These are phyloP conservation scores for Mastigias papua DNA, from an alignment of 30 jellyfish, hydroid and myxozoan genomes.

Conservation along the genomic window DNA sequence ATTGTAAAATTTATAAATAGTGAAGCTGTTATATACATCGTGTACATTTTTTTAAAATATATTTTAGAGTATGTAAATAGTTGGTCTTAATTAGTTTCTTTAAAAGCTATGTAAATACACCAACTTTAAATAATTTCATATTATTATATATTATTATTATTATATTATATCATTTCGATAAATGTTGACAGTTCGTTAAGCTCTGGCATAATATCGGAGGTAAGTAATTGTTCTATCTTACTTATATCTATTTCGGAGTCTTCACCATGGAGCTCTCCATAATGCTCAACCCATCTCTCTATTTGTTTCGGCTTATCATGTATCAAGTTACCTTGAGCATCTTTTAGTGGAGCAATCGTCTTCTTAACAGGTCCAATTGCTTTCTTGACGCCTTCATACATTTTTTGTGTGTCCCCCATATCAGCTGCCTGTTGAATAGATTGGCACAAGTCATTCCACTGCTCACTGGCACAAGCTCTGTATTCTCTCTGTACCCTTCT, in stretches of 20 bases:
- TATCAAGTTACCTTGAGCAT: background rate
- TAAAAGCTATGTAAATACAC: no score
- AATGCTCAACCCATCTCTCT: background rate
- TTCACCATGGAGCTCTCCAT: background rate
- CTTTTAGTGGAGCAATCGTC: background rate
- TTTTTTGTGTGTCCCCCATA: background rate
- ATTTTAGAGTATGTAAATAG: no score
- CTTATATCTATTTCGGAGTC: background rate
- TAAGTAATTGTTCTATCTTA: background rate
- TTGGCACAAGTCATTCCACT: background rate
- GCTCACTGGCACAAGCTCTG: conserved; percentile 1
- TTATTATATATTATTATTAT: no score
- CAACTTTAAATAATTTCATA: no score
- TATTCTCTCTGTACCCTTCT: conserved; percentile 1
- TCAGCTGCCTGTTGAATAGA: background rate
- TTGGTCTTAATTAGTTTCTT: no score
- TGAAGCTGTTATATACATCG: no score
- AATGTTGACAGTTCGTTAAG: background rate
- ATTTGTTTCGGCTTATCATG: background rate
- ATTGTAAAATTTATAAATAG: no score
- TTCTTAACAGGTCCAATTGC: conserved; percentile 2
- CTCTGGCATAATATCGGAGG: background rate
- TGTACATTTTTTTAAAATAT: no score
- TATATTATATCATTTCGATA: background rate
- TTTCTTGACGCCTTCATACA: background rate